Conservation (phyloP, 2,113 vertebrate species). For the Vicugna pacos region DNA sequence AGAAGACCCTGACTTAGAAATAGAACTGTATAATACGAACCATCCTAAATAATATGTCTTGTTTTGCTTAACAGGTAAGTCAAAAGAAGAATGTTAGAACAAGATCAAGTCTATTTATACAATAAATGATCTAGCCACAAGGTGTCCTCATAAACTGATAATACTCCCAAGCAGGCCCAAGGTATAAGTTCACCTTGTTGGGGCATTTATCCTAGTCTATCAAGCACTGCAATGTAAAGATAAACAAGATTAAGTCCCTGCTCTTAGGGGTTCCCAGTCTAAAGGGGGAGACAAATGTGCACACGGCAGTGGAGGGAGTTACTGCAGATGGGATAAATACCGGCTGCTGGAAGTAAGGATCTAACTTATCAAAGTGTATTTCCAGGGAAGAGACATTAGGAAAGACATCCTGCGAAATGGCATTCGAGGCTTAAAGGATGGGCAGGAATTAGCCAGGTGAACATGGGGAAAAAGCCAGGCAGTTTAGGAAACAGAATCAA, state of each 20-base stretch:
- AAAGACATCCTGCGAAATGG: not conserved
- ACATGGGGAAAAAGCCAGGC: not conserved
- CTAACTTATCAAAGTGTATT: not conserved
- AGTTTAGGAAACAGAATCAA: not conserved
- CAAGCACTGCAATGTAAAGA: not conserved
- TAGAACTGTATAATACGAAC: not conserved
- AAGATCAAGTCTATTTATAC: not conserved
- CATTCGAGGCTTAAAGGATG: not conserved
- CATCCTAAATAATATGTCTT: not conserved
- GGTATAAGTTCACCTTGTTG: too few species aligned
- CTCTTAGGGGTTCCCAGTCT: not conserved
- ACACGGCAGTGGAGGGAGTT: not conserved
- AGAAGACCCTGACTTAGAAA: not conserved
- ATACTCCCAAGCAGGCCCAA: not conserved
- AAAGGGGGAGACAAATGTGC: not conserved
- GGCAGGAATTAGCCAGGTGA: not conserved
- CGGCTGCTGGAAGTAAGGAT: not conserved
- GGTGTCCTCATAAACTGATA: slow-evolving; percentile 9
- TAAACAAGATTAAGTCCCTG: not conserved
- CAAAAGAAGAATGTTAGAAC: not conserved
- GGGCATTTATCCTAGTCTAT: not conserved
- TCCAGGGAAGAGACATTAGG: not conserved
- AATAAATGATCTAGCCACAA: not conserved
- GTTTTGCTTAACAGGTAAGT: not conserved
- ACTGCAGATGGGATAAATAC: not conserved